phyloP scores from a whole-genome alignment of 2,113 vertebrate genomes.

The Aegithalos caudatus region DNA sequence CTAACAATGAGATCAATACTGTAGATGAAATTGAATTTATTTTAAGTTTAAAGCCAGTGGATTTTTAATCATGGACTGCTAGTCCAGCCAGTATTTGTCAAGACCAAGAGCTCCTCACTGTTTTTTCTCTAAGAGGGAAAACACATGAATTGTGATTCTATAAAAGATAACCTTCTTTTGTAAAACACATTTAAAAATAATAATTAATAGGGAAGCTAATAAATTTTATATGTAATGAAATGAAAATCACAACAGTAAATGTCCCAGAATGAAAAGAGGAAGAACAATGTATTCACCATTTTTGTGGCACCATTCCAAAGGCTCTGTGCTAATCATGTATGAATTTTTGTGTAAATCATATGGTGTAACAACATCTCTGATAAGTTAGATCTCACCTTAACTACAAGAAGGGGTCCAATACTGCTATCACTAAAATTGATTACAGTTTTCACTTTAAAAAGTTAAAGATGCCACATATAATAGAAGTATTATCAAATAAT shows the following conservation, averaged over 20 bases:
- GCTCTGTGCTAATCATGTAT: background rate
- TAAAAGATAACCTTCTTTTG: background rate
- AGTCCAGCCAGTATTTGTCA: background rate
- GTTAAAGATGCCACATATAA: background rate
- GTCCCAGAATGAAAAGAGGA: background rate
- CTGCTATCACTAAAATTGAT: background rate
- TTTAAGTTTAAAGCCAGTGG: background rate
- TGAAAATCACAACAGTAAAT: background rate
- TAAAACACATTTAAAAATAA: background rate
- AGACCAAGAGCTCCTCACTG: background rate
- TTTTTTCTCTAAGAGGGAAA: background rate
- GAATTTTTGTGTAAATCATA: background rate
- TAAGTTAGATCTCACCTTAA: background rate
- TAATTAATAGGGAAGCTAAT: background rate
- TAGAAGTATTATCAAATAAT: background rate
- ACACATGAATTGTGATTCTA: background rate
- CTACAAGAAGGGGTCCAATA: background rate
- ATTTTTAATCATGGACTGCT: background rate
- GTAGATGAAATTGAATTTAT: background rate
- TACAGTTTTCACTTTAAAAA: background rate
- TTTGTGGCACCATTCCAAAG: background rate
- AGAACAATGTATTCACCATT: background rate
- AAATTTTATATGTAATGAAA: background rate
- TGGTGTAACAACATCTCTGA: background rate
- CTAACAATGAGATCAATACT: background rate